A percentile compares a stretch with the other conserved stretches of the same genome.
Conservation (phyloP, 2,797 vertebrate genomes). For the Poecilia velifera region DNA sequence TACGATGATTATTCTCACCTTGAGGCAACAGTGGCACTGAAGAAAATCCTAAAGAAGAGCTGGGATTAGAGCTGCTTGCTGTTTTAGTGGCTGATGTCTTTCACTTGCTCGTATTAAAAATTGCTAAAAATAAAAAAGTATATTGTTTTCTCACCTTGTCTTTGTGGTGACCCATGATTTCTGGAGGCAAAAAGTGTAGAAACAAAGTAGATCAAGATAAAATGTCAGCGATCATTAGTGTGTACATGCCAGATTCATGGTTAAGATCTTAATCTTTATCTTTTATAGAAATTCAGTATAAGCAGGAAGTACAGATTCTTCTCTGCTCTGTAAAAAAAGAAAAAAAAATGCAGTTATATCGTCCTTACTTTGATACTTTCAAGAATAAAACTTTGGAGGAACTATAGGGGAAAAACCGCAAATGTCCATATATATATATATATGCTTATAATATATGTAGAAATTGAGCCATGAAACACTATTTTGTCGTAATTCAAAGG, state of each 20-base stretch:
- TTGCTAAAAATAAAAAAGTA: neutral
- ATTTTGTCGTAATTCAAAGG: neutral
- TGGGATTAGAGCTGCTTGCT: constrained; percentile 34
- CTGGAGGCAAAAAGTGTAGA: neutral
- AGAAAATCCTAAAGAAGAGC: constrained; percentile 49
- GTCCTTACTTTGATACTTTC: neutral
- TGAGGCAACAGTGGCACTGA: constrained; percentile 15
- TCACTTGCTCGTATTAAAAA: neutral
- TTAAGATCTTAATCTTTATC: neutral
- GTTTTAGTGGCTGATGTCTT: neutral
- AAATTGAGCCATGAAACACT: neutral
- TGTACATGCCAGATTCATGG: neutral
- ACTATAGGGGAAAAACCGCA: neutral
- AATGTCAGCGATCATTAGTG: constrained; percentile 2
- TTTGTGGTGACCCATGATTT: constrained; percentile 8
- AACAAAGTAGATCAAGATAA: constrained; percentile 9
- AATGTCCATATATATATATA: neutral
- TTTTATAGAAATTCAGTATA: neutral
- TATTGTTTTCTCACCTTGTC: neutral
- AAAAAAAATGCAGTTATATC: neutral
- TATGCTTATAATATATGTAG: neutral
- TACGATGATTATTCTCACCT: constrained; percentile 20
- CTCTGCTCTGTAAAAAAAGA: neutral
- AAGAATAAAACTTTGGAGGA: neutral
- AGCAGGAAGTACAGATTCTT: neutral